These are phyloP conservation scores for Sparus aurata DNA, from an alignment of 2,797 vertebrate genomes.

Conservation along the genomic window DNA sequence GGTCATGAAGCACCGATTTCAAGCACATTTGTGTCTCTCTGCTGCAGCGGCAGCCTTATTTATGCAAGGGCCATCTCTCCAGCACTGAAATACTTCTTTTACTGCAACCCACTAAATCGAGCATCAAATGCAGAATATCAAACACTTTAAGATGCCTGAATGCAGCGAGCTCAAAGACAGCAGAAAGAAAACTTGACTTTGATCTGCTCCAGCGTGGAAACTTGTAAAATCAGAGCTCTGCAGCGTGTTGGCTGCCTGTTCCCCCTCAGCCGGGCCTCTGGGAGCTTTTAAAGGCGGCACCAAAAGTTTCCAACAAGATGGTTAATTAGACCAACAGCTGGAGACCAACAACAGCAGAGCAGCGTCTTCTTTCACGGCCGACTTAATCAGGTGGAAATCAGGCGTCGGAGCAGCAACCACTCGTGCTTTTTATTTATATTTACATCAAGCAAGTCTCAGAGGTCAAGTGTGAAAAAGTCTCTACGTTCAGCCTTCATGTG, in stretches of 20 bases:
- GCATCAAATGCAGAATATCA: neutral
- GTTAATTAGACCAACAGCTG: slow-evolving; percentile 56
- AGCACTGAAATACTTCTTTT: neutral
- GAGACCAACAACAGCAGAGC: slow-evolving; percentile 16
- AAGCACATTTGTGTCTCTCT: no score
- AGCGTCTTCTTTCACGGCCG: neutral
- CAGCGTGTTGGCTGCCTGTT: neutral
- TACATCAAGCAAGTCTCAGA: neutral
- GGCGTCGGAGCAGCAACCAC: neutral
- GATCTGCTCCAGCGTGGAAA: neutral
- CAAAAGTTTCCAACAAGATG: slow-evolving; percentile 27
- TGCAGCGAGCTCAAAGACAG: neutral
- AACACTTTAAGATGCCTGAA: neutral
- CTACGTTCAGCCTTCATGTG: neutral
- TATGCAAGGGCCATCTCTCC: no score
- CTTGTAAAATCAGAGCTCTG: slow-evolving; percentile 9
- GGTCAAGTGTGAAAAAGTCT: neutral
- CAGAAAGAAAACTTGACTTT: neutral
- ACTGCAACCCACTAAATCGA: neutral
- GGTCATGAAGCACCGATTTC: no score
- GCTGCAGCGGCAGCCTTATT: no score
- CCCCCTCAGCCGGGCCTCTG: slow-evolving; percentile 24
- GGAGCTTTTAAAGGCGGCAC: slow-evolving; percentile 30
- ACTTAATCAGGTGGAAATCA: slow-evolving; percentile 20
- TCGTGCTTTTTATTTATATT: neutral